Evolutionary conservation across 2,113 vertebrate genomes (phyloP), one percentile per base, ranked within the genome.

Genomic region (Globicephala melas): DNA sequence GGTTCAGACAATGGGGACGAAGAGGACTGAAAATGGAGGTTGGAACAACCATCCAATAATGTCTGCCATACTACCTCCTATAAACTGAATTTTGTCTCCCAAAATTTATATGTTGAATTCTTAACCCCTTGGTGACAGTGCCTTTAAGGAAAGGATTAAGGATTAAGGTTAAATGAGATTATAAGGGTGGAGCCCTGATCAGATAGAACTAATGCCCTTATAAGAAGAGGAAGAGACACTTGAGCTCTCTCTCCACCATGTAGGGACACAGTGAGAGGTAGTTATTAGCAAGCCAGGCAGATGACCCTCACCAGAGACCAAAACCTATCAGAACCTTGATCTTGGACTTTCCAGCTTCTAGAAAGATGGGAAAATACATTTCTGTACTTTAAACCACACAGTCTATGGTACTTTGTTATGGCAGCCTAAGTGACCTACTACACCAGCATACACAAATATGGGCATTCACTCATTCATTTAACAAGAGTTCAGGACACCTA

Each of bases 131-230:
- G 2, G 3, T 47, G 67, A 31, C 1, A 80, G 33, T n/a, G 3
- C 7, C 2, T 50, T 82, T 67, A 76, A 80, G 47, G 4, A 62
- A n/a, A 50, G 6, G 12, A 55, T 71, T 84, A n/a, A 50, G 6
- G 12, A 55, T 71, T 84, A 70, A 65, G 8, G 10, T 97, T 94
- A 80, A 95, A 67, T 44, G 28, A 89, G 1, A 13, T 74, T 14
- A 44, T 25, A n/a, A 58, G 9, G 1, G 53, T 86, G 47, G 84
- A 81, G 14, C 21, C 50, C 21, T 85, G 41, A 76, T 25, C 13
- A 12, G 8, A 50, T n/a, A 81, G 33, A 58, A 85, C 41, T 31
- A 12, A 2, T 20, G 1, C 4, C 23, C 31, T 84, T 38, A 28
- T 7, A 21, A 68, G 23, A 83, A 20, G n/a, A 89, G 9, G 13